Percentiles rank a stretch among this genome's conserved stretches.
These are phyloP conservation scores for Meliscaeva auricollis DNA, from an alignment of 2,888 invertebrate species.

Conservation along the genomic window DNA sequence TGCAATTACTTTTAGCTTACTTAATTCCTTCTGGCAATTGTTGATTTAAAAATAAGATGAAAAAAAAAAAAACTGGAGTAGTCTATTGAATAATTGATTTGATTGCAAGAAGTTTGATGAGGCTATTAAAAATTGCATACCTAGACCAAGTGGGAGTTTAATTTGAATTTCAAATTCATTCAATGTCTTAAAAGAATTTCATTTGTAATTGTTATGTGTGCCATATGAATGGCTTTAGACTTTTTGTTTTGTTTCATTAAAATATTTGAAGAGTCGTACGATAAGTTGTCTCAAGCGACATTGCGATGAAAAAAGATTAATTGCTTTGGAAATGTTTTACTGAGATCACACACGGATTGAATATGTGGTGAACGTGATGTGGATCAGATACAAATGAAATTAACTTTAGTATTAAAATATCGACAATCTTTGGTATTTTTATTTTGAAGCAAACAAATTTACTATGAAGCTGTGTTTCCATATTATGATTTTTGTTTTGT, in stretches of 20 bases:
- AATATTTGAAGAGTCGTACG: conserved; percentile 11
- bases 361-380: conserved; percentile 1
- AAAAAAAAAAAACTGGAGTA: conserved; percentile 27
- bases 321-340: background rate
- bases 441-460: too few relatives aligned
- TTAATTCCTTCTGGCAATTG: background rate
- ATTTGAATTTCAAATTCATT: conserved; percentile 58
- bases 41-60: background rate
- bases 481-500: too few relatives aligned
- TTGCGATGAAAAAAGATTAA: background rate
- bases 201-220: conserved; percentile 21
- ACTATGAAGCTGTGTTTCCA: too few relatives aligned
- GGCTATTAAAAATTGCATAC: conserved; percentile 15
- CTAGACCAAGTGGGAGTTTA: conserved; percentile 25
- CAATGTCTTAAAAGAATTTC: conserved; percentile 1
- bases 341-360: background rate
- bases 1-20: too few relatives aligned
- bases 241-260: background rate
- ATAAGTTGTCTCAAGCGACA: background rate
- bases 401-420: too few relatives aligned
- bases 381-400: too few relatives aligned
- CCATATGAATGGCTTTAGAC: background rate
- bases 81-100: conserved; percentile 9
- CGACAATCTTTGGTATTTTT: too few relatives aligned
- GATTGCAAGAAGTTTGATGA: conserved; percentile 31